These are phyloP conservation scores for Hirtodrosophila trivittata DNA, from an alignment of 2,888 invertebrate genomes.

Conservation along the genomic window DNA sequence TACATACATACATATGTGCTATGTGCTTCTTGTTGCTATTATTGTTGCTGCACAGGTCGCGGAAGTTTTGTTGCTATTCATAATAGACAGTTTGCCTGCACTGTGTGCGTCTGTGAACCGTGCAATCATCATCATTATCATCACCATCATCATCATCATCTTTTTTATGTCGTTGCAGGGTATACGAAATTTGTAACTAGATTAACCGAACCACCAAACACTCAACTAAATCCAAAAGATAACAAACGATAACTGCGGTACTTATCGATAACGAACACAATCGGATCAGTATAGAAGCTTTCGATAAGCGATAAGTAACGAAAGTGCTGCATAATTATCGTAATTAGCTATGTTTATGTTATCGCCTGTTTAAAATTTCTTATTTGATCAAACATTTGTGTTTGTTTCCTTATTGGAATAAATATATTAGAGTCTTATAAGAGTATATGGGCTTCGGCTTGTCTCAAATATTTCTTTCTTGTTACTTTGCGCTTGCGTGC, in stretches of 20 bases:
- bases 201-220: neutral
- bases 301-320: too few relatives aligned
- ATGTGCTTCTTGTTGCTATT: slow-evolving; percentile 12
- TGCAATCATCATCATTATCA: slow-evolving; percentile 42
- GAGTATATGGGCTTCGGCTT: slow-evolving; percentile 17
- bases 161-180: slow-evolving; percentile 11
- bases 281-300: too few relatives aligned
- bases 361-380: too few relatives aligned
- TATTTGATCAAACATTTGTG: too few relatives aligned
- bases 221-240: too few relatives aligned
- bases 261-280: too few relatives aligned
- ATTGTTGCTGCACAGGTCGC: slow-evolving; percentile 27
- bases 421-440: neutral
- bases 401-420: too few relatives aligned
- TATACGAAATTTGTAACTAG: neutral
- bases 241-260: too few relatives aligned
- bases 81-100: slow-evolving; percentile 26
- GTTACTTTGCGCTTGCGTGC: slow-evolving; percentile 57
- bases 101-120: slow-evolving; percentile 36
- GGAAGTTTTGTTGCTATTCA: slow-evolving; percentile 43
- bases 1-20: slow-evolving; percentile 1
- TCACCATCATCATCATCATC: slow-evolving; percentile 34
- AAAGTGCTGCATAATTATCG: too few relatives aligned
- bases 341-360: too few relatives aligned
- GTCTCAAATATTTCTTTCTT: slow-evolving; percentile 3